Conservation (phyloP, 2,797 vertebrate species). For the Pogonophryne albipinna region DNA sequence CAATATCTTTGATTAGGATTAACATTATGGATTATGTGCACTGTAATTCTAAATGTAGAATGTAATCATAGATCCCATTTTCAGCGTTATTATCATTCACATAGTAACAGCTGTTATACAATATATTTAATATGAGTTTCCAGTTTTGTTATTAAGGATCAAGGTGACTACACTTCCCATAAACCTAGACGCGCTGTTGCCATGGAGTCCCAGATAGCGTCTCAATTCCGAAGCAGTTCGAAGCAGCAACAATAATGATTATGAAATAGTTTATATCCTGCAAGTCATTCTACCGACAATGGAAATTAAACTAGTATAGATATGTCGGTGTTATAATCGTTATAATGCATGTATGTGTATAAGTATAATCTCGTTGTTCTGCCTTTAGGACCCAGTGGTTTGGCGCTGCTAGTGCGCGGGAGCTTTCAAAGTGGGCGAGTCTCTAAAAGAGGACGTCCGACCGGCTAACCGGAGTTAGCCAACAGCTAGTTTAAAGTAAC, state of each 20-base stretch:
- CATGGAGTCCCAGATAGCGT: conserved; percentile 31
- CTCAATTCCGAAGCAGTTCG: background rate
- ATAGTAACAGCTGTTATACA: too few species aligned
- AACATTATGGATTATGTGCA: too few species aligned
- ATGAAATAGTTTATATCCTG: background rate
- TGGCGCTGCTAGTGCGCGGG: conserved; percentile 84
- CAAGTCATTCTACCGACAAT: background rate
- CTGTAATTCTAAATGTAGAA: too few species aligned
- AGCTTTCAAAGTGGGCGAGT: conserved; percentile 83
- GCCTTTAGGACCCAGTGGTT: conserved; percentile 19
- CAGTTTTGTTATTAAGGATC: too few species aligned
- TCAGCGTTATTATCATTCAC: too few species aligned
- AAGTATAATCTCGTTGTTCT: background rate
- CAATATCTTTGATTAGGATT: background rate
- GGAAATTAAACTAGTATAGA: rapidly evolving
- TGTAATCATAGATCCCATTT: too few species aligned
- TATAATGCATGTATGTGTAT: rapidly evolving
- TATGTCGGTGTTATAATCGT: background rate
- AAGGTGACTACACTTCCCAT: conserved; percentile 61
- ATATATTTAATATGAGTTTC: too few species aligned
- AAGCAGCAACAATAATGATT: background rate
- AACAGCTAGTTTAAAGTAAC: background rate
- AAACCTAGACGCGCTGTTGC: conserved; percentile 26
- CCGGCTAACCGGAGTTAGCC: conserved; percentile 42
- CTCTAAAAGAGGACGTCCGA: conserved; percentile 42